phyloP scores from a whole-genome alignment of 1,140 invertebrate genomes.

The Idris sp. region DNA sequence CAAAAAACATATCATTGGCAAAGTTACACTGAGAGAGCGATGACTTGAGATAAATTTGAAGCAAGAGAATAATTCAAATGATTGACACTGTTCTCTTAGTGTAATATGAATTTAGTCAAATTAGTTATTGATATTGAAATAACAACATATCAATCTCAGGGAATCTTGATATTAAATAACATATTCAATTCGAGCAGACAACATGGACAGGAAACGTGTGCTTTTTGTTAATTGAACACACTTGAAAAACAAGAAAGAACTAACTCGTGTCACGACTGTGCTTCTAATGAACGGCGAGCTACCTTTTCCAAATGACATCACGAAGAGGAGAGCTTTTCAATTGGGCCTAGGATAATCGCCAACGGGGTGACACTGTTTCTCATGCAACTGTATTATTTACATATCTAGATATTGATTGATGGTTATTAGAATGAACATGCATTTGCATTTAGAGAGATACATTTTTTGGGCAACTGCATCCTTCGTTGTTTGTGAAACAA shows the following conservation, averaged over 20 bases:
- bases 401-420: conserved; percentile 20
- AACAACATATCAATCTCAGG: conserved; percentile 53
- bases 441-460: conserved; percentile 26
- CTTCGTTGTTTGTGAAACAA: conserved; percentile 35
- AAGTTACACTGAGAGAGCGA: too few species aligned
- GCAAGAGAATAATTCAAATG: not conserved
- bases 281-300: conserved; percentile 15
- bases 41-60: too few species aligned
- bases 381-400: conserved; percentile 19
- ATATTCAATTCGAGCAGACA: conserved; percentile 20
- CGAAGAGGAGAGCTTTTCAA: conserved; percentile 37
- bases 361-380: conserved; percentile 21
- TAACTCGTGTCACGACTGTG: conserved; percentile 10
- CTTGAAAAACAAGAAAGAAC: not conserved
- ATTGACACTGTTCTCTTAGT: too few species aligned
- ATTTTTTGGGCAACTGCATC: conserved; percentile 28
- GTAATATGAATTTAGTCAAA: conserved; percentile 12
- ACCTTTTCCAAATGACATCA: conserved; percentile 12
- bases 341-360: conserved; percentile 11
- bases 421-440: conserved; percentile 55
- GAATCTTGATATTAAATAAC: conserved; percentile 42
- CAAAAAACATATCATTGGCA: conserved; percentile 27
- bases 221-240: conserved; percentile 23
- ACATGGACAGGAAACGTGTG: not conserved
- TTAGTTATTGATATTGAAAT: conserved; percentile 19